Evolutionary conservation across 2,888 invertebrate species (phyloP), one percentile per base, ranked within the genome.

Genomic region (Ptycholaimellus sp.): DNA sequence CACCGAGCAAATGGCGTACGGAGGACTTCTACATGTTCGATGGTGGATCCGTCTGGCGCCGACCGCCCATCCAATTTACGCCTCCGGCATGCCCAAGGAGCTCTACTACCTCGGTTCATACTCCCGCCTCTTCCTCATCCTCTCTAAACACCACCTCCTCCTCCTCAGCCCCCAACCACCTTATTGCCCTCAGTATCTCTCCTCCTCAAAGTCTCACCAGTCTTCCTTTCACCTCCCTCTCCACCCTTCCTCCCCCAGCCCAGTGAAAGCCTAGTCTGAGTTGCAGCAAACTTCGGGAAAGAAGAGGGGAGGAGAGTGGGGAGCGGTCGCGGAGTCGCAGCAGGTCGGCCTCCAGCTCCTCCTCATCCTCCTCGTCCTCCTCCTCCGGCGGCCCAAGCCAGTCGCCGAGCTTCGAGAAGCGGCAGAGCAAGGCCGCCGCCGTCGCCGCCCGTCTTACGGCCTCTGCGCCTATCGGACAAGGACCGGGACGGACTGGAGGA

Each of bases 401-500:
- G 7, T 31, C 17, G n/a, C 9, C 16, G n/a, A 5, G 4, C 18
- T 31, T 17, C n/a, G 7, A 17, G 31, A 35, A 11, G 20, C 27
- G 20, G 40, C 34, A 6, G 35, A 33, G 21, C 31, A 40, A 16
- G 22, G 25, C 16, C 18, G 17, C 16, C 31, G 19, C 31, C 31
- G 19, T 19, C n/a, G 16, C 18, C 31, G 31, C 18, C 31, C 18
- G 6, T 19, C 30, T 13, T 13, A n/a, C n/a, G n/a, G n/a, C 25
- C 7, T 13, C 42, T 40, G 5, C 36, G 39, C 5, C 32, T 52
- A 32, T 44, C 43, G 51, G 55, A 21, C 57, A 81, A 80, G 43
- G 85, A 93, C 66, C 70, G 90, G 46, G 82, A 85, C 58, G 71
- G 83, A 1, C 64, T 96, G 25, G 90, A 93, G 62, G 79, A 83